A percentile compares a stretch with the other conserved stretches of the same genome.
Conservation (phyloP, 2,888 invertebrate species). For the Caenorhabditis drosophilae region DNA sequence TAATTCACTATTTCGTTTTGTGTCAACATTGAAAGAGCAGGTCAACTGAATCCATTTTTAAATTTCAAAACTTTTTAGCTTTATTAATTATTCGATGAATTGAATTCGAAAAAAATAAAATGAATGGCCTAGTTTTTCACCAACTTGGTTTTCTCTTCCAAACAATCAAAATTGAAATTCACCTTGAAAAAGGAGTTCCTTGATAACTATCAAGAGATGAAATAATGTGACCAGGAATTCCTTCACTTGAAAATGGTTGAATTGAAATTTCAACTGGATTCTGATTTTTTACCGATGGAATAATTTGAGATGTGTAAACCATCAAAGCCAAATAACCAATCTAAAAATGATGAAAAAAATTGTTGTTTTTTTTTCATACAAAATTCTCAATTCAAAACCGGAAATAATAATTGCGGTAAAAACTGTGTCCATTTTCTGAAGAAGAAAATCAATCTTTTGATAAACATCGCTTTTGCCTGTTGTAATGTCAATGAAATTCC, state of each 20-base stretch:
- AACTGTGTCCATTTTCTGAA: slow-evolving; percentile 59
- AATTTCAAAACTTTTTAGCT: too few relatives aligned
- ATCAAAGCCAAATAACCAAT: slow-evolving; percentile 38
- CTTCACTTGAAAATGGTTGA: slow-evolving; percentile 17
- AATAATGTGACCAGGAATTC: slow-evolving; percentile 23
- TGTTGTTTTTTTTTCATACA: background rate
- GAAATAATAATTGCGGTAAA: slow-evolving; percentile 57
- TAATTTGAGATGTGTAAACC: slow-evolving; percentile 37
- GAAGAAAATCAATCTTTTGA: slow-evolving; percentile 58
- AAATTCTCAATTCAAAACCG: slow-evolving; percentile 30
- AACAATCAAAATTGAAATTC: too few relatives aligned
- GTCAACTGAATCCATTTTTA: too few relatives aligned
- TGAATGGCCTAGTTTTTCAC: too few relatives aligned
- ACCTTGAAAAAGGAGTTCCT: background rate
- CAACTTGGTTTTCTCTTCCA: too few relatives aligned
- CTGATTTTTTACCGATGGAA: slow-evolving; percentile 44
- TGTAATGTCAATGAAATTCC: slow-evolving; percentile 44
- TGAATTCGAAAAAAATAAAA: too few relatives aligned
- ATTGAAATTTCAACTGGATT: slow-evolving; percentile 32
- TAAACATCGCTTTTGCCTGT: slow-evolving; percentile 59
- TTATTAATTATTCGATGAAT: too few relatives aligned
- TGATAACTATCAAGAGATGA: background rate
- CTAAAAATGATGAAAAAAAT: slow-evolving; percentile 9
- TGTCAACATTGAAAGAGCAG: too few relatives aligned
- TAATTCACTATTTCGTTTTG: too few relatives aligned